Evolutionary conservation across 2,113 vertebrate species (phyloP).

Genomic region (Vulpes lagopus): DNA sequence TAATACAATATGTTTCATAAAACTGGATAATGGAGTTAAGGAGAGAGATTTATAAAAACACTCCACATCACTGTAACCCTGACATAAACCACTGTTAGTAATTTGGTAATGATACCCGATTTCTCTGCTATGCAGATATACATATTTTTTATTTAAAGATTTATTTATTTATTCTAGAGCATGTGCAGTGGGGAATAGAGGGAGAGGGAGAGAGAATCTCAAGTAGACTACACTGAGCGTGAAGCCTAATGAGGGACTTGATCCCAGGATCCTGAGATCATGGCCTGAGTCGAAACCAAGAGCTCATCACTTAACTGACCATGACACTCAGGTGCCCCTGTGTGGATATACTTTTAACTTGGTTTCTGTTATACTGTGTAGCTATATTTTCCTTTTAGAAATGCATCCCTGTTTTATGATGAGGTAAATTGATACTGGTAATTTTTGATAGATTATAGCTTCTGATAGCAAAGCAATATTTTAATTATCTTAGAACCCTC

Average conservation of each 20-base stretch:
- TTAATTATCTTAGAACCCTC: background rate
- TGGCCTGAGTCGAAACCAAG: background rate
- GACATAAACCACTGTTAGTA: conserved; percentile 24
- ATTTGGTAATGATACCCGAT: conserved; percentile 9
- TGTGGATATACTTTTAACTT: conserved; percentile 48
- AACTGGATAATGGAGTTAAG: background rate
- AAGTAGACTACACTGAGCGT: background rate
- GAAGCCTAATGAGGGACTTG: background rate
- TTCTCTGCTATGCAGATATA: background rate
- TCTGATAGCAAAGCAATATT: conserved; percentile 50
- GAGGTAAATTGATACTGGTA: background rate
- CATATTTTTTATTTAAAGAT: background rate
- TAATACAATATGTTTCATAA: conserved; percentile 23
- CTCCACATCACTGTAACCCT: background rate
- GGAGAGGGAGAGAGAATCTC: background rate
- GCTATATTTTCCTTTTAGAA: conserved; percentile 17
- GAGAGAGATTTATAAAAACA: background rate
- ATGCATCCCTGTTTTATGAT: conserved; percentile 15
- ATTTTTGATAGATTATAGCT: conserved; percentile 50
- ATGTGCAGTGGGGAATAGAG: background rate
- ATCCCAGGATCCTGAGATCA: background rate
- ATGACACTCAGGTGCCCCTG: background rate
- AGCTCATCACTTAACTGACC: background rate
- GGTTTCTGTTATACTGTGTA: background rate
- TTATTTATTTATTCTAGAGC: background rate